phyloP scores from a whole-genome alignment of 2,888 invertebrate genomes.

The Diarsia dahlii region DNA sequence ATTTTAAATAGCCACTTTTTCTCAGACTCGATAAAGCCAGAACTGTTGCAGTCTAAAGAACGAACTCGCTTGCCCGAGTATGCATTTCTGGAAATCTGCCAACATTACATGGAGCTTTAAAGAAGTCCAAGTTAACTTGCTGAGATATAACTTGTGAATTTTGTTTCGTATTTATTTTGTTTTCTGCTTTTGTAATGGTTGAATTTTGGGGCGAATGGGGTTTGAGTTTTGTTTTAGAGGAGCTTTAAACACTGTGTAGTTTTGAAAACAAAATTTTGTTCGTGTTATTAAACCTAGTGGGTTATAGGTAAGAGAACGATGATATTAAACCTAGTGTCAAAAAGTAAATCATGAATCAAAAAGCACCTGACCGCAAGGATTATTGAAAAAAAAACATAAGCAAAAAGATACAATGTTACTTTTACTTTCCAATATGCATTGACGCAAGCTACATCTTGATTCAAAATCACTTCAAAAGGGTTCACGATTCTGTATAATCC shows the following conservation, averaged over 20 bases:
- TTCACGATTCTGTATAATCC: background rate
- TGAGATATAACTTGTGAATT: constrained; percentile 59
- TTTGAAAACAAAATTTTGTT: background rate
- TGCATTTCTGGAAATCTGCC: constrained; percentile 65
- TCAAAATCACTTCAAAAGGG: too few species aligned
- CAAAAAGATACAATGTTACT: background rate
- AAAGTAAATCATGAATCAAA: background rate
- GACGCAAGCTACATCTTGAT: background rate
- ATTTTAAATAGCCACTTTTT: constrained; percentile 59
- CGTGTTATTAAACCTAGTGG: too few species aligned
- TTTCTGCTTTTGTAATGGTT: constrained; percentile 48
- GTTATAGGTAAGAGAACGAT: too few species aligned
- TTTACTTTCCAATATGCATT: background rate
- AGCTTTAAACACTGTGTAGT: background rate
- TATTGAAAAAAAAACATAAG: background rate
- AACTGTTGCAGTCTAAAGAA: constrained; percentile 39
- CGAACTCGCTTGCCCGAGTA: constrained; percentile 37
- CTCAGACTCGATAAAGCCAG: constrained; percentile 44
- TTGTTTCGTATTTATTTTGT: constrained; percentile 52
- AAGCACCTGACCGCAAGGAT: background rate
- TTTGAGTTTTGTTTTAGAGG: constrained; percentile 23
- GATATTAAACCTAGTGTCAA: too few species aligned
- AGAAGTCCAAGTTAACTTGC: constrained; percentile 55
- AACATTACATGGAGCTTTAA: constrained; percentile 56
- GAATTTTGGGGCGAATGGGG: constrained; percentile 32